Evolutionary conservation across 1,140 invertebrate genomes (phyloP).

Genomic region (Mamestra configurata): DNA sequence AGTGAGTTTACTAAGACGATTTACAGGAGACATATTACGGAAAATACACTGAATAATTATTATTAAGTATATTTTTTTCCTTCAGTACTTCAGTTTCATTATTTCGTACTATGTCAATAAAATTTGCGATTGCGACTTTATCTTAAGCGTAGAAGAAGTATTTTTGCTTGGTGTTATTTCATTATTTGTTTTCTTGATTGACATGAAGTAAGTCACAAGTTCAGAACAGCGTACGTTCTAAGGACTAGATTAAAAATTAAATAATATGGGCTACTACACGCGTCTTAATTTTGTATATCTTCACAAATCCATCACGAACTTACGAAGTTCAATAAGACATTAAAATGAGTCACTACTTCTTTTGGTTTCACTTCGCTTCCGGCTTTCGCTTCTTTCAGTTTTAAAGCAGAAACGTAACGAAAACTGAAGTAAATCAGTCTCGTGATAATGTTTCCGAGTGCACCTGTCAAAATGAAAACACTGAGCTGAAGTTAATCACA

Average conservation of each 20-base stretch:
- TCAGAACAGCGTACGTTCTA: neutral
- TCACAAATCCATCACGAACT: too few species aligned
- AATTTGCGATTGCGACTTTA: neutral
- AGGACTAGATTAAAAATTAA: neutral
- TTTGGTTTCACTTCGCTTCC: too few species aligned
- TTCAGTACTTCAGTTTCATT: too few species aligned
- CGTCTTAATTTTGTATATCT: too few species aligned
- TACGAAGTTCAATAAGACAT: too few species aligned
- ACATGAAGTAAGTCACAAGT: neutral
- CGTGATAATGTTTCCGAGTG: constrained; percentile 43
- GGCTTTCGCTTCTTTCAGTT: too few species aligned
- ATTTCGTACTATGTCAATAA: neutral
- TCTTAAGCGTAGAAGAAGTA: neutral
- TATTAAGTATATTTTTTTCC: too few species aligned
- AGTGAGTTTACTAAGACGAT: too few species aligned
- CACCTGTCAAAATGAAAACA: constrained; percentile 54
- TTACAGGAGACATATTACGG: too few species aligned
- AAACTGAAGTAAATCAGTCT: neutral
- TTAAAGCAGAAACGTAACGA: neutral
- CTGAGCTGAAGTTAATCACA: constrained; percentile 58
- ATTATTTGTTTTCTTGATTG: neutral
- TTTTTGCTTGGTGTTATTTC: neutral
- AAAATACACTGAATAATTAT: too few species aligned
- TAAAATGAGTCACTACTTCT: too few species aligned
- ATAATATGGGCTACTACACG: too few species aligned